These are phyloP conservation scores for Cybosia mesomella DNA, from an alignment of 2,888 invertebrate genomes.

Conservation along the genomic window DNA sequence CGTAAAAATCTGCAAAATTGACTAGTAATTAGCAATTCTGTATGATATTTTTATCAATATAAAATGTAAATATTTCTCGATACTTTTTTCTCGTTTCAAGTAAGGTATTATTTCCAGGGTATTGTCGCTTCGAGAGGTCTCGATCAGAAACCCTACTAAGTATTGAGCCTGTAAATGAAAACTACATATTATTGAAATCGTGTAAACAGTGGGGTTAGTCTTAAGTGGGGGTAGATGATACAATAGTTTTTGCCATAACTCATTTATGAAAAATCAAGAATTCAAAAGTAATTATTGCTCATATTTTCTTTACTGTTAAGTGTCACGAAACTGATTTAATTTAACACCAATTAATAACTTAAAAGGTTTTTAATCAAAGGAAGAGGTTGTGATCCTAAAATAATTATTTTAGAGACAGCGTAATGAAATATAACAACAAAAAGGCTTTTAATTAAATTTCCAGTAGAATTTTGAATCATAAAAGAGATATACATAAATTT, in stretches of 20 bases:
- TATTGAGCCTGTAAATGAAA: neutral
- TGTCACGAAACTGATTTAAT: slow-evolving; percentile 24
- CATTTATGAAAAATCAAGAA: no score
- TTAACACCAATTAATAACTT: slow-evolving; percentile 46
- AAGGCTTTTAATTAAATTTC: slow-evolving; percentile 1
- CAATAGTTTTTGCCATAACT: neutral
- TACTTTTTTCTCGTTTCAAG: neutral
- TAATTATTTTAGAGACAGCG: slow-evolving; percentile 21
- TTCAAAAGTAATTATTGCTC: neutral
- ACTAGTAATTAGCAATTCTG: no score
- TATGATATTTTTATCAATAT: no score
- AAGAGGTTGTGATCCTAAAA: slow-evolving; percentile 17
- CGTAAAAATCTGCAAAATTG: neutral
- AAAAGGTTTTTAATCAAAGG: slow-evolving; percentile 52
- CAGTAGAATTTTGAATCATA: neutral
- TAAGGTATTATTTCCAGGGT: no score
- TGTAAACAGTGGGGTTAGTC: no score
- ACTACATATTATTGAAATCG: neutral
- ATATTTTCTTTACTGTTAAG: neutral
- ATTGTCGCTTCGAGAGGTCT: neutral
- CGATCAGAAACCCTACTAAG: neutral
- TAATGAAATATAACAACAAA: slow-evolving; percentile 15
- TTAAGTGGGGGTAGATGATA: neutral
- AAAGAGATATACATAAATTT: neutral
- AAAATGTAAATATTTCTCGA: neutral